Base-by-base conservation (phyloP, 1,140 invertebrate species). In the Drosophila burlai region DNA sequence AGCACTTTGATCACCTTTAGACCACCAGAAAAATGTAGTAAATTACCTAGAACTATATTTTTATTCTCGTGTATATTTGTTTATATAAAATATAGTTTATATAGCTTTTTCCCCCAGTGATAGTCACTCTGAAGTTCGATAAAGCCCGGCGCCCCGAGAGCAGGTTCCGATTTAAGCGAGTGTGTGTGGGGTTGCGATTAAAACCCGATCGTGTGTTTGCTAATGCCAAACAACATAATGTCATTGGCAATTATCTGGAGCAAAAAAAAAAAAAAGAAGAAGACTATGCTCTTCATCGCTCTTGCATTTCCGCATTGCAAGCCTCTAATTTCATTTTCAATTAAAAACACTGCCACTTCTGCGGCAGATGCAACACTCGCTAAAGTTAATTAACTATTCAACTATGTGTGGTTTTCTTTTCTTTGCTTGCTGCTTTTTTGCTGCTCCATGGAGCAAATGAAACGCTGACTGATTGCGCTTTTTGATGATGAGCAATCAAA, bases 311-410 rank as follows among this genome's bases (percentile, higher is more conserved):
- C 85, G 85, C 78, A 62, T 89, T 68, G 81, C 63, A 61, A 61
- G 75, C 55, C 55, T 55, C 57, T 78, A 84, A 84, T 87, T 89
- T 75, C 76, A 75, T 81, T 90, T 90, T 78, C 66, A 84, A 87
- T 87, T 83, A 87, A 83, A 76, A 83, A 52, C 62, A 38, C 63
- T 66, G 68, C 73, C 31, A 69, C 40, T 55, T 67, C 58, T 50
- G 59, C 11, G 64, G 75, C 43, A 79, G 81, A 68, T 83, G 85
- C 71, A 74, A 73, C 71, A 73, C 69, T 72, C 54, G 76, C 80
- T 36, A 80, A 87, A 78, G 72, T 84, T 87, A 89, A 89, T 89
- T 89, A 89, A 81, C 81, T 84, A 85, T 85, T 76, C 68, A 81
- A 43, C 71, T 73, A 60, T 71, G 76, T 78, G 74, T 68, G 66